These are phyloP conservation scores for Hydriomena furcata DNA, from an alignment of 2,888 invertebrate genomes.

Conservation along the genomic window DNA sequence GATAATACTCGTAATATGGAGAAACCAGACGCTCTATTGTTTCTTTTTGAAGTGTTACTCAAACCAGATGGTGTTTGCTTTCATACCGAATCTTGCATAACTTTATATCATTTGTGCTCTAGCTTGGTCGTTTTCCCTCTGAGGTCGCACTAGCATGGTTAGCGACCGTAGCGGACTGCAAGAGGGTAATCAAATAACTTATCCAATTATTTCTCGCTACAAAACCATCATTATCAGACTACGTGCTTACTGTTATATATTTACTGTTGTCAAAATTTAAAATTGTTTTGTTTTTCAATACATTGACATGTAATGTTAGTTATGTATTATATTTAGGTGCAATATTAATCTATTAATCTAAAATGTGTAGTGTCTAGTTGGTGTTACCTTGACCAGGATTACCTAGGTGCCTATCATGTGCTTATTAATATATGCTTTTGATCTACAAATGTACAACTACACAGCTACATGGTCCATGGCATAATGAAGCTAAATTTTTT, in stretches of 20 bases:
- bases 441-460: no score
- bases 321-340: background rate
- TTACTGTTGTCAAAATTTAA: slow-evolving; percentile 9
- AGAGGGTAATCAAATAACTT: slow-evolving; percentile 20
- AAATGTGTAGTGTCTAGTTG: background rate
- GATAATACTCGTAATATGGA: no score
- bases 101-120: background rate
- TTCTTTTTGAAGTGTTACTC: no score
- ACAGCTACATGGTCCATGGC: no score
- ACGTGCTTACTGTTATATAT: slow-evolving; percentile 8
- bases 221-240: background rate
- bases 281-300: background rate
- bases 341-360: background rate
- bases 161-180: slow-evolving; percentile 31
- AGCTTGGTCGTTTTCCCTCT: slow-evolving; percentile 5
- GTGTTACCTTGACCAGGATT: background rate
- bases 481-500: no score
- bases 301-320: background rate
- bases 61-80: no score
- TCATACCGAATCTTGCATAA: no score
- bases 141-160: slow-evolving; percentile 10
- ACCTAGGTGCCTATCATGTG: no score
- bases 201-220: slow-evolving; percentile 12
- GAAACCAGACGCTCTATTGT: no score
- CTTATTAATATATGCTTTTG: background rate